Evolutionary conservation across 2,888 invertebrate genomes (phyloP).

Genomic region (Shargacucullia verbasci): DNA sequence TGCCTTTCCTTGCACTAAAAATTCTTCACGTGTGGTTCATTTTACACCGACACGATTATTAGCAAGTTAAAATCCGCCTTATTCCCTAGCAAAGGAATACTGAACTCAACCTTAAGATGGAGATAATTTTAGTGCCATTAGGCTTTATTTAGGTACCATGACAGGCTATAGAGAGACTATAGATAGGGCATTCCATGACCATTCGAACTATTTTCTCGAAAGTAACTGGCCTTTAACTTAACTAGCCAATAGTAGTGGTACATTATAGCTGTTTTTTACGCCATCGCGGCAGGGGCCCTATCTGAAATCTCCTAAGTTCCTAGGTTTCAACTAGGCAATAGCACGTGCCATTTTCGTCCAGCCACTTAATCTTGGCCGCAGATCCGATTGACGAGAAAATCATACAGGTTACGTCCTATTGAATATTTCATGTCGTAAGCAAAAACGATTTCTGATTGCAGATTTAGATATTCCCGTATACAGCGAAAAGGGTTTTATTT

Average conservation of each 20-base stretch:
- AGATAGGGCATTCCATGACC: no score
- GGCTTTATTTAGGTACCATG: no score
- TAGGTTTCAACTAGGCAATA: slow-evolving; percentile 36
- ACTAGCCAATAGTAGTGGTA: slow-evolving; percentile 7
- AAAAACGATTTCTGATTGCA: slow-evolving; percentile 60
- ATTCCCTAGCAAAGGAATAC: no score
- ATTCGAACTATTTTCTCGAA: background rate
- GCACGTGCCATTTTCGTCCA: slow-evolving; percentile 64
- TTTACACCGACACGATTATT: no score
- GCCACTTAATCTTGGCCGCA: slow-evolving; percentile 55
- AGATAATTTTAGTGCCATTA: no score
- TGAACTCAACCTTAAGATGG: no score
- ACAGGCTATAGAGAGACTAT: no score
- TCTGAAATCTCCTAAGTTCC: slow-evolving; percentile 51
- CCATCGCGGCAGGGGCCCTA: slow-evolving; percentile 22
- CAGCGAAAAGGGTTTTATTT: slow-evolving; percentile 30
- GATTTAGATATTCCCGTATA: slow-evolving; percentile 58
- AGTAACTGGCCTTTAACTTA: background rate
- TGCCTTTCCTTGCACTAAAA: no score
- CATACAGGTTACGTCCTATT: slow-evolving; percentile 58
- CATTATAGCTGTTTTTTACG: slow-evolving; percentile 36
- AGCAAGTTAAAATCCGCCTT: no score
- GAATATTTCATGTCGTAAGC: slow-evolving; percentile 59
- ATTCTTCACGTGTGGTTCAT: no score
- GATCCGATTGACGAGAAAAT: slow-evolving; percentile 64